These are phyloP conservation scores for Nannoperca obscura DNA, from an alignment of 2,797 vertebrate species.

Conservation along the genomic window DNA sequence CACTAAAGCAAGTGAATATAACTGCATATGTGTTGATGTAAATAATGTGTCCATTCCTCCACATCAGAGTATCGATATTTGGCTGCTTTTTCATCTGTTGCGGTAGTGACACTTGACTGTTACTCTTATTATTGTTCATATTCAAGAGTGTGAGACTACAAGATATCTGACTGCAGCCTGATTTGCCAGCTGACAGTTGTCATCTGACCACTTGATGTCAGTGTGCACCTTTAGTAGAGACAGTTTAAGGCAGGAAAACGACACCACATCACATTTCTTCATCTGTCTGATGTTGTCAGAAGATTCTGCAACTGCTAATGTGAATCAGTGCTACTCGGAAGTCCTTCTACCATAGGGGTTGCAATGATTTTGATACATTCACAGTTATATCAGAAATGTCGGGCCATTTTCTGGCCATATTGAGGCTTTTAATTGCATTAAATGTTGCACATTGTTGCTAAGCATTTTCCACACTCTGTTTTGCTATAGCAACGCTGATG, in stretches of 20 bases:
- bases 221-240: conserved; percentile 64
- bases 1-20: background rate
- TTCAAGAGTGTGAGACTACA: background rate
- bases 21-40: background rate
- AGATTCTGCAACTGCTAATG: conserved; percentile 17
- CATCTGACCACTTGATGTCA: conserved; percentile 79
- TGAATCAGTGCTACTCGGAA: conserved; percentile 19
- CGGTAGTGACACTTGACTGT: background rate
- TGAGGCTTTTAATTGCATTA: background rate
- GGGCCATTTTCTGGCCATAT: background rate
- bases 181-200: conserved; percentile 49
- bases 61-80: background rate
- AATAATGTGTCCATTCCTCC: background rate
- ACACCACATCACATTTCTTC: conserved; percentile 25
- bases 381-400: background rate
- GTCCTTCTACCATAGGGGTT: background rate
- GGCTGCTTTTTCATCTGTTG: background rate
- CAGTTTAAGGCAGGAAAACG: conserved; percentile 22
- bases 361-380: background rate
- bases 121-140: background rate
- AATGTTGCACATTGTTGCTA: background rate
- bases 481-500: background rate
- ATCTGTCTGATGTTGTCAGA: conserved; percentile 30
- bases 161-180: background rate
- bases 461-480: background rate